Evolutionary conservation across 2,797 vertebrate species (phyloP), one percentile per base, ranked within the genome.

Genomic region (Paedocypris micromegethes): DNA sequence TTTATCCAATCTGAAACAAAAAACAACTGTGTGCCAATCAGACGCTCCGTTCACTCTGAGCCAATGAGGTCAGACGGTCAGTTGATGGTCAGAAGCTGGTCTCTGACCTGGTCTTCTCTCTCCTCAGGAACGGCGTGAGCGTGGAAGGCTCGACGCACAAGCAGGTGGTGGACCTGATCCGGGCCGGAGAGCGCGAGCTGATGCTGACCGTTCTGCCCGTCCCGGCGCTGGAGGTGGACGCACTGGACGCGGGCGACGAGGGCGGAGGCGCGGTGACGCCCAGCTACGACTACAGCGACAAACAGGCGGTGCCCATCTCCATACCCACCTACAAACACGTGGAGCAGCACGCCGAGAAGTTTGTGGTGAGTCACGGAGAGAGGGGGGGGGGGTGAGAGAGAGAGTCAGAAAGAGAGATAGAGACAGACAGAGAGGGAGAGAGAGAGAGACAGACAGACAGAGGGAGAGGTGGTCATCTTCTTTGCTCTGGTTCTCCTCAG

Each of bases 91-190:
- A 23, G 23, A 23, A 23, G 23, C 23, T 23, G 23, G 23, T 1
- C 23, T 23, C 23, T 66, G 54, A n/a, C 40, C 4, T 45, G 43
- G 3, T 41, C 46, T 39, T 74, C 75, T 75, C n/a, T 64, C 2
- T 60, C 4, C 5, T 68, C 3, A 97, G 96, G 67, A 98, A 97
- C 3, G 90, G 94, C 2, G 92, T 97, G 83, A 98, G 93, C 0
- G 95, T 98, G 4, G 96, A 98, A 58, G 95, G 96, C 3, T 94
- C 96, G 5, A 98, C 95, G 0, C 96, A 98, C 81, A 98, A 98
- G 87, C 96, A 98, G 81, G 96, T 98, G 84, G 96, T 98, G 87
- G 96, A 98, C 74, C 91, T 98, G 89, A 98, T 98, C 83, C 92
- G 96, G 0, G 94, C 95, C 0, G 95, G 94, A 0, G 94, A 98